Percentiles rank a stretch among this genome's conserved stretches.
phyloP scores from a whole-genome alignment of 2,888 invertebrate species.

The Conus canariensis region DNA sequence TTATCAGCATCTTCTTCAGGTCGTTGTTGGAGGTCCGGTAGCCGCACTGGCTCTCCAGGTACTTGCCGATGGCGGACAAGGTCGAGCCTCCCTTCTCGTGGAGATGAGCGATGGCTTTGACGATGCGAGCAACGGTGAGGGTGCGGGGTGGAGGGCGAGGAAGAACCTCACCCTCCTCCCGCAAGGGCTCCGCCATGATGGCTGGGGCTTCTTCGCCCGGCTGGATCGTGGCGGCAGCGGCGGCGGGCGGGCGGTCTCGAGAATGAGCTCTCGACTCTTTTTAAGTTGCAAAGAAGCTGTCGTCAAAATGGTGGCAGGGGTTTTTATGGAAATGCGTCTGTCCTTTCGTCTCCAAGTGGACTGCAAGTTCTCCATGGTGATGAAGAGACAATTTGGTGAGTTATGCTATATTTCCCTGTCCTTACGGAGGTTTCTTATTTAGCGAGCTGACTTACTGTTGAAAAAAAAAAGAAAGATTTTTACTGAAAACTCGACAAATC shows the following conservation, averaged over 20 bases:
- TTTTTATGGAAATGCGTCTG: too few species aligned
- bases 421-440: too few species aligned
- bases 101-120: constrained; percentile 10
- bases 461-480: too few species aligned
- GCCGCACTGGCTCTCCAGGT: not conserved
- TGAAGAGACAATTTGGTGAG: too few species aligned
- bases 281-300: too few species aligned
- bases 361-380: too few species aligned
- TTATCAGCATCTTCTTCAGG: constrained; percentile 27
- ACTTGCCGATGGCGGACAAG: not conserved
- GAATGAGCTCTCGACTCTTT: not conserved
- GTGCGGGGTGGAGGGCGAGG: not conserved
- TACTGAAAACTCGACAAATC: too few species aligned
- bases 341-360: too few species aligned
- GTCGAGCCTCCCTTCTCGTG: constrained; percentile 18
- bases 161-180: not conserved
- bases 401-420: too few species aligned
- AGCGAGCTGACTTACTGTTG: too few species aligned
- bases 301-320: too few species aligned
- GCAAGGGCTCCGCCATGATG: not conserved
- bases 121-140: not conserved
- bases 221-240: not conserved
- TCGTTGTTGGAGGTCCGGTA: not conserved
- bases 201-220: not conserved
- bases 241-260: not conserved